Evolutionary conservation across 2,113 vertebrate species (phyloP), one percentile per base, ranked within the genome.

Genomic region (Diadophis punctatus): DNA sequence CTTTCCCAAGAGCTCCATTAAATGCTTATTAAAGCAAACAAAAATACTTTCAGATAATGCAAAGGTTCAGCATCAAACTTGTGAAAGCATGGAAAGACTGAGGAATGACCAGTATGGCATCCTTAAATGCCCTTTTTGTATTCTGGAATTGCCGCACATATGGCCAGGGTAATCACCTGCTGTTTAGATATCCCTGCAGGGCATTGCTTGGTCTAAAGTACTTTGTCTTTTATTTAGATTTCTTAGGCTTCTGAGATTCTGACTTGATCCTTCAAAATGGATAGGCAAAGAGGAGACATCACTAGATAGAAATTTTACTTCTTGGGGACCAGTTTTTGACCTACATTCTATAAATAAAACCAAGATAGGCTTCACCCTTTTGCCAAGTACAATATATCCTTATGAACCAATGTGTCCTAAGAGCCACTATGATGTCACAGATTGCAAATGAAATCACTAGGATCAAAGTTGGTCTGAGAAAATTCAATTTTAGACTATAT

Each of bases 1-100:
- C 95, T 96, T 97, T 97, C 96, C 96, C 97, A 95, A 92, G 96
- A 97, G 96, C 94, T 92, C 80, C 94, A 96, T 97, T 96, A 96
- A 96, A 96, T 93, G 94, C 30, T 55, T 97, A 94, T 97, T 97
- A 96, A 97, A 95, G 88, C 94, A 92, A 89, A 91, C 80, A 88
- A 68, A 87, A 95, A 74, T 43, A 87, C 91, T 93, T 95, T 96
- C 92, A 93, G 55, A 46, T 93, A 96, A 90, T 94, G 86, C 8
- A 49, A 91, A 92, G 88, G 90, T 94, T 93, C 94, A 90, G 94
- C 20, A 4, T 93, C 94, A 94, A 94, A 94, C 74, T 56, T 84
- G 80, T 90, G 89, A 94, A 94, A 95, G 68, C 91, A 60, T 88
- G 68, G 60, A 52, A 91, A 93, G 68, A 63, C 51, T 39, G 12